Percentiles rank a stretch among this genome's conserved stretches.
Conservation (phyloP, 2,888 invertebrate species). For the Cheilosia soror region DNA sequence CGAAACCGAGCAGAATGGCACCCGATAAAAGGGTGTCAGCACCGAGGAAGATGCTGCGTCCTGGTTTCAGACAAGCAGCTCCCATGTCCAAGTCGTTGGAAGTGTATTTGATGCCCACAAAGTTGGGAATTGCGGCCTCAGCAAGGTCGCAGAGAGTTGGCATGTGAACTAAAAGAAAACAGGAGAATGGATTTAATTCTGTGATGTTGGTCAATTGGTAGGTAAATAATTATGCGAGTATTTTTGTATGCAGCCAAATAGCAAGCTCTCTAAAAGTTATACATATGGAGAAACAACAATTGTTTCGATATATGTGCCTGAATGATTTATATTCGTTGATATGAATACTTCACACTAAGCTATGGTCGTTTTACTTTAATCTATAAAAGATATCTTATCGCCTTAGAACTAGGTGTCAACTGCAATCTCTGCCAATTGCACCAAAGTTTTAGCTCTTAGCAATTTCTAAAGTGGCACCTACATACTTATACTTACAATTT, state of each 20-base stretch:
- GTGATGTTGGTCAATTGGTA: too few relatives aligned
- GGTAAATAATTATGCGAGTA: too few relatives aligned
- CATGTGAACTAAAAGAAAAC: slow-evolving; percentile 87
- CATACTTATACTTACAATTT: slow-evolving; percentile 86
- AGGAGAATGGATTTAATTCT: not conserved
- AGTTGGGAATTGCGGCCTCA: slow-evolving; percentile 87
- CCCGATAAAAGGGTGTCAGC: slow-evolving; percentile 87
- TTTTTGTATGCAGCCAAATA: too few relatives aligned
- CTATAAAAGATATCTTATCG: too few relatives aligned
- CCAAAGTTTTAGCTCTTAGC: too few relatives aligned
- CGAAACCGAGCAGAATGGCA: slow-evolving; percentile 88
- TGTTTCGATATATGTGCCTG: too few relatives aligned
- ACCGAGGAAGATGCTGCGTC: slow-evolving; percentile 87
- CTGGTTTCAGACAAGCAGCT: slow-evolving; percentile 85
- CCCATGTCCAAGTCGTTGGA: slow-evolving; percentile 89
- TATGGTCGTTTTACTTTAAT: too few relatives aligned
- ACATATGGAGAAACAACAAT: too few relatives aligned
- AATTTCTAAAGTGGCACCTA: too few relatives aligned
- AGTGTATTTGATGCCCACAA: slow-evolving; percentile 93
- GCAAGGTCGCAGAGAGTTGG: slow-evolving; percentile 87
- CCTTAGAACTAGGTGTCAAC: not conserved
- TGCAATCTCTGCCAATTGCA: too few relatives aligned
- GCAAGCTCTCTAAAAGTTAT: too few relatives aligned
- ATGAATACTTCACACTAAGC: not conserved
- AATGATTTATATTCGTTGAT: too few relatives aligned